These are phyloP conservation scores for Muricea muricata DNA, from an alignment of 92 coral and sea anemone genomes.

Conservation along the genomic window DNA sequence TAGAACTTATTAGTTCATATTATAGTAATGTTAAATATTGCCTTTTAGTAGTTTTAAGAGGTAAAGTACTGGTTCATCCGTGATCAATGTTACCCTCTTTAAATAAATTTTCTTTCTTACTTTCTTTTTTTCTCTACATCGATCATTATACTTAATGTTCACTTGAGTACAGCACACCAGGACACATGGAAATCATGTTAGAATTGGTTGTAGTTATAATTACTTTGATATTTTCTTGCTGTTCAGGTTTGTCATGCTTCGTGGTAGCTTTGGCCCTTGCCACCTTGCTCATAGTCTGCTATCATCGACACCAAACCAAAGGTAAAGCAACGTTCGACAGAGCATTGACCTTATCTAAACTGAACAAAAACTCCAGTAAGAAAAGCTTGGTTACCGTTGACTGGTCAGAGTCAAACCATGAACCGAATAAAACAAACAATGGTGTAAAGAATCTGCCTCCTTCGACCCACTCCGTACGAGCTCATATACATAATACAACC, in stretches of 20 bases:
- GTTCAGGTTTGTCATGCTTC: constrained; percentile 25
- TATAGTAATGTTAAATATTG: no score
- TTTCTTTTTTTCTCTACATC: no score
- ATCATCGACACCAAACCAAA: constrained; percentile 25
- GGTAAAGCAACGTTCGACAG: constrained; percentile 25
- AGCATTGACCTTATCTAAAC: neutral
- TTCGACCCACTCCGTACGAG: constrained; percentile 11
- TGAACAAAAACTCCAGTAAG: neutral
- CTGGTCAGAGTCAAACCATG: neutral
- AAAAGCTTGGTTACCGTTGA: constrained; percentile 10
- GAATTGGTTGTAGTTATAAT: no score
- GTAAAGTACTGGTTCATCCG: no score
- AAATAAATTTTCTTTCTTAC: no score
- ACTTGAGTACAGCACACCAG: no score
- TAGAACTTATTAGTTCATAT: no score
- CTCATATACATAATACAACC: neutral
- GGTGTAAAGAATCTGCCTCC: neutral
- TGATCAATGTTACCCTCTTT: no score
- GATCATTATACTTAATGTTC: no score
- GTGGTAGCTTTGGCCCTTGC: neutral
- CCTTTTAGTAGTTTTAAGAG: no score
- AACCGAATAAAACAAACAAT: neutral
- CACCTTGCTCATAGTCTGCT: constrained; percentile 19
- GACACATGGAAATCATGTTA: no score
- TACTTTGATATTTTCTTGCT: no score